These are phyloP conservation scores for Eutolmus rufibarbis DNA, from an alignment of 2,888 invertebrate species.

Conservation along the genomic window DNA sequence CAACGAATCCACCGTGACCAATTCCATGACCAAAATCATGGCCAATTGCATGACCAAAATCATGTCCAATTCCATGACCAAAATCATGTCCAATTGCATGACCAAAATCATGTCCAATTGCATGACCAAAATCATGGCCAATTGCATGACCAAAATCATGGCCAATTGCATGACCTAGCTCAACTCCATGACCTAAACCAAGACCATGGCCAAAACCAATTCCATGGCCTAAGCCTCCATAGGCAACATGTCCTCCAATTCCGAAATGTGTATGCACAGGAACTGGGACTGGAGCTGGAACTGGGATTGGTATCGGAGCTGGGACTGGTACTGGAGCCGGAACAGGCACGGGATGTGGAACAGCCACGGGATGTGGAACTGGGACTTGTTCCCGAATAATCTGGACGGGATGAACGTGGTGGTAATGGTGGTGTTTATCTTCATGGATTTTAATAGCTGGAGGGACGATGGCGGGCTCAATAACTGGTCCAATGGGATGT, in stretches of 20 bases:
- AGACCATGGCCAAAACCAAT: neutral
- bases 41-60: neutral
- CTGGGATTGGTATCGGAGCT: neutral
- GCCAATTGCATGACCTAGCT: neutral
- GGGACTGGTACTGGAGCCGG: neutral
- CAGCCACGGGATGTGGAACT: neutral
- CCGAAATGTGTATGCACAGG: neutral
- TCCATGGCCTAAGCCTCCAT: neutral
- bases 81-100: neutral
- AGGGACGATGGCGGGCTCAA: neutral
- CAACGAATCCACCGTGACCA: neutral
- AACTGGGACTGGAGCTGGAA: neutral
- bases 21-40: neutral
- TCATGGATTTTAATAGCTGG: conserved; percentile 6
- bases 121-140: neutral
- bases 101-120: neutral
- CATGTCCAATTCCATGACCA: neutral
- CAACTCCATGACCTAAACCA: neutral
- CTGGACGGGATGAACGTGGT: conserved; percentile 23
- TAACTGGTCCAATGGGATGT: neutral
- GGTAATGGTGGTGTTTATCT: neutral
- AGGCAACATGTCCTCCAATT: neutral
- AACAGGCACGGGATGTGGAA: neutral
- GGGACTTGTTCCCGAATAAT: neutral
- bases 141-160: neutral